Base-by-base conservation (phyloP, 2,113 vertebrate species). In the Nothoprocta pentlandii region DNA sequence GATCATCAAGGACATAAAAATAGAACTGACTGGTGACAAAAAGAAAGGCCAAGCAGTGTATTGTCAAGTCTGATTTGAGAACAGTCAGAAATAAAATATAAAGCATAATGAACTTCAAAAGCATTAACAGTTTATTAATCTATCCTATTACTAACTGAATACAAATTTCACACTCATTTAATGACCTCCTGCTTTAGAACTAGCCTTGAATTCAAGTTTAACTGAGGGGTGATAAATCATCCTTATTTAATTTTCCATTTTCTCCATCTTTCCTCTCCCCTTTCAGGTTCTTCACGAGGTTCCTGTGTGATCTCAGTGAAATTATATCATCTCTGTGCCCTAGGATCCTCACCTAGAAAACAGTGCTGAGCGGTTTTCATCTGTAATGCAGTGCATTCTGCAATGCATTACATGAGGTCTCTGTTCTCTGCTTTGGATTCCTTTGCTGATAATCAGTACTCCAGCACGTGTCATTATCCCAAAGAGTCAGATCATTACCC, bases 111-210 rank as follows among this genome's bases (percentile, higher is more conserved):
- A 84, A 79, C 80, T 71, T 23, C 32, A 63, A 75, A 81, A 73
- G 88, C 32, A 80, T 63, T 80, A 90, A 78, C 28, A 61, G 83
- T 59, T 87, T 46, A 83, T 90, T 92, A 63, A 88, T 83, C 75
- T 67, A 41, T 89, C 49, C 16, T 7, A 80, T n/a, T 80, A 62
- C 67, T 82, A 91, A 94, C 90, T 90, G 90, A 70, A 85, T 68
- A 70, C 87, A 89, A 67, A 69, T 85, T 87, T 91, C 92, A 85
- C 82, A 67, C 85, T 73, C 41, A 66, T 69, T 75, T 79, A 77
- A 77, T 25, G 61, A 84, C 79, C 56, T 78, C 56, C 77, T 1
- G 7, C 9, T 34, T 83, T 36, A n/a, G 39, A 87, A 58, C 28
- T 9, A 73, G 69, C 12, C 49, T 73, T 53, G 51, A 53, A 89